A percentile compares a stretch with the other conserved stretches of the same genome.
phyloP scores from a whole-genome alignment of 2,797 vertebrate genomes.

The Enteromius treurensis region DNA sequence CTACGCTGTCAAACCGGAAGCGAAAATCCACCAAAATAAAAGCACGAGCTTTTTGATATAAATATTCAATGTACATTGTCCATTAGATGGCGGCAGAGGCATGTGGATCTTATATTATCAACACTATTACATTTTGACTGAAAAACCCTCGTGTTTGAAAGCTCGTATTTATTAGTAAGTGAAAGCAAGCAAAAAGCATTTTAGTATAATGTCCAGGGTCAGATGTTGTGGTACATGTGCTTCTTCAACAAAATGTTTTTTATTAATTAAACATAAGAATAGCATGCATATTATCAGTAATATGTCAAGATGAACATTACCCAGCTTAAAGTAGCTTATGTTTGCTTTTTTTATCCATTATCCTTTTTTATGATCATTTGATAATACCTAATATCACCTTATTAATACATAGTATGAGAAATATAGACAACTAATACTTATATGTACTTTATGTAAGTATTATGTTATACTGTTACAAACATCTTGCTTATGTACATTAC shows the following conservation, averaged over 20 bases:
- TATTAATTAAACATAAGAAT: background rate
- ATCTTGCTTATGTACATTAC: background rate
- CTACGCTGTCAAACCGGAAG: constrained; percentile 2
- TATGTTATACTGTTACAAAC: no score
- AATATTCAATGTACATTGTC: background rate
- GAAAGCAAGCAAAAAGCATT: background rate
- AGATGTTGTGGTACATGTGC: background rate
- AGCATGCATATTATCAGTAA: background rate
- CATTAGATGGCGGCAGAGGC: constrained; percentile 19
- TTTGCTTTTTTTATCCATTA: background rate
- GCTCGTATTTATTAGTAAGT: background rate
- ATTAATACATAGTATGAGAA: background rate
- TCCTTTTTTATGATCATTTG: no score
- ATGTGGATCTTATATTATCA: background rate
- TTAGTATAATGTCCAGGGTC: background rate
- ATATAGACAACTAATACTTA: background rate
- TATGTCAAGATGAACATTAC: background rate
- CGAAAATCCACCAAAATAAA: constrained; percentile 22
- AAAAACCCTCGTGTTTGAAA: no score
- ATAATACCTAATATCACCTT: background rate
- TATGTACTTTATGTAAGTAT: background rate
- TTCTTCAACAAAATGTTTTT: background rate
- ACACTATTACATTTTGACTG: background rate
- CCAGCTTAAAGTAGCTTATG: background rate
- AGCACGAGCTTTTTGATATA: background rate